Evolutionary conservation across 1,140 invertebrate species (phyloP).

Genomic region (Ctenoplectra terminalis): DNA sequence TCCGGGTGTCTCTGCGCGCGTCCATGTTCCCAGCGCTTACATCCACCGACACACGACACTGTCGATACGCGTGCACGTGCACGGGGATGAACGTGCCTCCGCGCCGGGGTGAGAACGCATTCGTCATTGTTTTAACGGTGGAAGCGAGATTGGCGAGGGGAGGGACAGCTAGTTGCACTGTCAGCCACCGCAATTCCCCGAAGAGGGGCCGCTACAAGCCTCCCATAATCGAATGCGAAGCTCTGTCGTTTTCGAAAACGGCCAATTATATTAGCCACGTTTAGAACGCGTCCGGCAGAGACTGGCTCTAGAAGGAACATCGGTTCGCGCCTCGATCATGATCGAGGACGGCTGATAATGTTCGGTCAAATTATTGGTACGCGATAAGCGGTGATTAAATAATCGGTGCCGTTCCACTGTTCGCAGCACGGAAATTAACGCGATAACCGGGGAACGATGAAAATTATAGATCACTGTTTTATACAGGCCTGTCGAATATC

Average conservation of each 20-base stretch:
- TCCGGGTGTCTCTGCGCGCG: conserved; percentile 48
- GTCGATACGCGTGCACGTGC: conserved; percentile 22
- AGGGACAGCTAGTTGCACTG: conserved; percentile 27
- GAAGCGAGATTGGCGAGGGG: conserved; percentile 18
- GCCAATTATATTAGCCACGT: conserved; percentile 26
- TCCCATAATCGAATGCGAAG: conserved; percentile 65
- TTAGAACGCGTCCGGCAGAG: not conserved
- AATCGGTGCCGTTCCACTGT: not conserved
- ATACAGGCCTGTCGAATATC: too few species aligned
- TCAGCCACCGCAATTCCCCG: conserved; percentile 66
- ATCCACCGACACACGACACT: not conserved
- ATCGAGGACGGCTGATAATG: not conserved
- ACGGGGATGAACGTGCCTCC: not conserved
- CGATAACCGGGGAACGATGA: not conserved
- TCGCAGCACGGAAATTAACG: not conserved
- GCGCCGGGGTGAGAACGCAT: conserved; percentile 60
- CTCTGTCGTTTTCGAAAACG: conserved; percentile 44
- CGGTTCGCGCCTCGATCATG: not conserved
- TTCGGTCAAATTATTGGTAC: conserved; percentile 19
- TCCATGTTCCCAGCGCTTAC: not conserved
- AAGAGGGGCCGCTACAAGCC: conserved; percentile 58
- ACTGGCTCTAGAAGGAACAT: conserved; percentile 9
- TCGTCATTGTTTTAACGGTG: conserved; percentile 73
- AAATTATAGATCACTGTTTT: not conserved
- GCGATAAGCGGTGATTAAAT: conserved; percentile 20